These are phyloP conservation scores for Lathamus discolor DNA, from an alignment of 2,113 vertebrate genomes.

Conservation along the genomic window DNA sequence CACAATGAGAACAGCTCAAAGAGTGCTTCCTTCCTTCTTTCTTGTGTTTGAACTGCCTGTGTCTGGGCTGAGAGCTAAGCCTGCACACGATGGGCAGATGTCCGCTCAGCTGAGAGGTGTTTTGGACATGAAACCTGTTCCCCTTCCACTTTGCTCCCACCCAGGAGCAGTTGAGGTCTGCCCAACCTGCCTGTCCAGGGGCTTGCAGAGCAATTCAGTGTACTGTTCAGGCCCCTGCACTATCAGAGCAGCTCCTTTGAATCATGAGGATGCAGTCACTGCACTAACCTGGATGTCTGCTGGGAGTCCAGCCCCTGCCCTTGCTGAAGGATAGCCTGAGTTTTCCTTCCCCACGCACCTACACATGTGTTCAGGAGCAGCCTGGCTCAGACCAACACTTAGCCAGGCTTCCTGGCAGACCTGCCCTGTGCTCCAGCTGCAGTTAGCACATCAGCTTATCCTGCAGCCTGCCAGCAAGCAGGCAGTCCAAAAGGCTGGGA, in stretches of 20 bases:
- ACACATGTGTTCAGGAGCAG: not conserved
- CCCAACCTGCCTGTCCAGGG: not conserved
- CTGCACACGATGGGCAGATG: rapidly evolving
- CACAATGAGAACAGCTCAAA: not conserved
- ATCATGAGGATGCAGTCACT: not conserved
- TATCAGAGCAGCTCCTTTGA: not conserved
- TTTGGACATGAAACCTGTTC: not conserved
- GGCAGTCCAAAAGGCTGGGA: not conserved
- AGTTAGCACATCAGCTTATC: rapidly evolving
- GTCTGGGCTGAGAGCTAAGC: not conserved
- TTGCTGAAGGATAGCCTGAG: rapidly evolving
- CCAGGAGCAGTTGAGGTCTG: not conserved
- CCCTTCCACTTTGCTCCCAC: not conserved
- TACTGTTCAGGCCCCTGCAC: too few species aligned
- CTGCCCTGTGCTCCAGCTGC: not conserved
- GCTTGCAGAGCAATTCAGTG: not conserved
- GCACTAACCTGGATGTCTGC: not conserved
- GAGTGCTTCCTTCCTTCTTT: not conserved
- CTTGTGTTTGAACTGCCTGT: not conserved
- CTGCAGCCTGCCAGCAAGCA: not conserved
- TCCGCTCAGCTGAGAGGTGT: rapidly evolving
- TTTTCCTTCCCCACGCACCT: not conserved
- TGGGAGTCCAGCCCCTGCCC: not conserved
- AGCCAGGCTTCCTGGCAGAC: not conserved
- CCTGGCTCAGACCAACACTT: not conserved